Evolutionary conservation across 1,140 invertebrate species (phyloP), one percentile per base, ranked within the genome.

Genomic region (Hestina assimilis): DNA sequence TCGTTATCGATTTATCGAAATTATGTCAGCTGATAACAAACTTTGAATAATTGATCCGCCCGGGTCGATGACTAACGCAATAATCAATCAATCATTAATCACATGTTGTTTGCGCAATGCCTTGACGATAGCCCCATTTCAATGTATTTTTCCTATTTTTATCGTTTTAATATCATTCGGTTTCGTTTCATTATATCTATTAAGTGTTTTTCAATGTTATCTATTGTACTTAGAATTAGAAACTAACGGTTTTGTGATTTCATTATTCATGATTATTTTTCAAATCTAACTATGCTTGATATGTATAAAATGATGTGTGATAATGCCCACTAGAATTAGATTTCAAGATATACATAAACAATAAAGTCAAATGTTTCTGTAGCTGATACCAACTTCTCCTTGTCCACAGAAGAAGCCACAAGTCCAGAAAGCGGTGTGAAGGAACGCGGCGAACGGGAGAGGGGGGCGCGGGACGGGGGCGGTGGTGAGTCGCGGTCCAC

Each of bases 401-500:
- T 83, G 76, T 78, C 69, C 64, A 74, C 84, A 89, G 88, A 89
- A 70, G 88, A 89, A 64, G 74, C 77, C 23, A 83, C 75, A 26
- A 87, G 83, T 52, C 82, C 83, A 56, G 85, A 88, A 48, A 72
- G 78, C 72, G 80, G 86, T 17, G 83, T 84, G 78, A 87, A 86
- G 75, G 87, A 86, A 50, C 76, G 75, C 35, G 63, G 62, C 15
- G 80, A 81, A 29, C 66, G 77, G 26, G 74, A 72, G 58, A 63
- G 72, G 52, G 68, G 72, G 61, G 70, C 75, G 62, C 59, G 79
- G 52, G 69, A 41, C 20, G 75, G 66, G 17, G 75, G 66, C 47
- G 77, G 48, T 26, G 76, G 68, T 31, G 63, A 59, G 31, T 70
- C 68, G 31, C 64, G 69, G 51, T 74, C 75, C 33, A 63, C 48